Percentiles rank a stretch among this genome's conserved stretches.
Evolutionary conservation across 2,888 invertebrate genomes (phyloP).

Genomic region (Euplexia lucipara): DNA sequence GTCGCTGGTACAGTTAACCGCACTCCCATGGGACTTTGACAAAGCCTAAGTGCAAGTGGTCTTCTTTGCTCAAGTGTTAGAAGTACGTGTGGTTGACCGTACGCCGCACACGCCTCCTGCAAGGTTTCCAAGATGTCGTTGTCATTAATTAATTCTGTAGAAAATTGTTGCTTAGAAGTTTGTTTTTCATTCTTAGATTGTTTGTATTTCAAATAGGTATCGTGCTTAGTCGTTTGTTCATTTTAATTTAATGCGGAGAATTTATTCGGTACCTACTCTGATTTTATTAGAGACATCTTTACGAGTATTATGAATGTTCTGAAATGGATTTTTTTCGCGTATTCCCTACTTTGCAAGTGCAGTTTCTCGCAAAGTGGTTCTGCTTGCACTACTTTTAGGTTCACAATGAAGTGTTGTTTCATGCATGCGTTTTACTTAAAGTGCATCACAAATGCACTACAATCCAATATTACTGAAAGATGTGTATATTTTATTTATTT

Average conservation of each 20-base stretch:
- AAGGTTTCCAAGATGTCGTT: slow-evolving; percentile 39
- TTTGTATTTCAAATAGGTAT: slow-evolving; percentile 21
- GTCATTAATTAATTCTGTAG: slow-evolving; percentile 54
- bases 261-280: too few species aligned
- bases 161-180: slow-evolving; percentile 54
- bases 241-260: slow-evolving; percentile 9
- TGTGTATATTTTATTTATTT: too few species aligned
- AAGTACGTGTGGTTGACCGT: not conserved
- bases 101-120: slow-evolving; percentile 24
- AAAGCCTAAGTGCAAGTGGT: not conserved
- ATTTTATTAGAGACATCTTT: not conserved
- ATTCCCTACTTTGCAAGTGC: too few species aligned
- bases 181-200: slow-evolving; percentile 36
- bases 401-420: too few species aligned
- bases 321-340: not conserved
- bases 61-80: not conserved
- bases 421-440: too few species aligned
- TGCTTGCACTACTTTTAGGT: too few species aligned
- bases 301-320: too few species aligned
- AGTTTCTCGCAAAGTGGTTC: too few species aligned
- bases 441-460: too few species aligned
- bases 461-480: too few species aligned
- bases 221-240: slow-evolving; percentile 8
- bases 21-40: not conserved
- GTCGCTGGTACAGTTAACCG: slow-evolving; percentile 18